A percentile compares a stretch with the other conserved stretches of the same genome.
phyloP scores from a whole-genome alignment of 2,888 invertebrate genomes.

The Hydraecia micacea region DNA sequence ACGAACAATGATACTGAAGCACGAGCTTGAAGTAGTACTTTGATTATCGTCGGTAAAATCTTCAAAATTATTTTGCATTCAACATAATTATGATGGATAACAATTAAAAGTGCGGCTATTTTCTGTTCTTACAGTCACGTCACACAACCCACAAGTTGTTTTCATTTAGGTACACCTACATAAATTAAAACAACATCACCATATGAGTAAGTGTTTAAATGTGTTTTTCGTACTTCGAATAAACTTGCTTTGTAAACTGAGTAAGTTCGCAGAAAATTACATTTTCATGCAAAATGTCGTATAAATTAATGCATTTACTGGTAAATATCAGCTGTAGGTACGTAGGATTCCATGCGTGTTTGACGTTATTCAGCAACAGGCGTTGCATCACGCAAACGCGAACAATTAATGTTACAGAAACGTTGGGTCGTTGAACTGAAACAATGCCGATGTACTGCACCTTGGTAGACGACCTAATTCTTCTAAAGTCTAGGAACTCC shows the following conservation, averaged over 20 bases:
- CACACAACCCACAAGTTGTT: background rate
- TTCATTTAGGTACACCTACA: slow-evolving; percentile 6
- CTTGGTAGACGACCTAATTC: slow-evolving; percentile 69
- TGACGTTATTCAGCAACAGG: slow-evolving; percentile 60
- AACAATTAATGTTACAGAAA: slow-evolving; percentile 74
- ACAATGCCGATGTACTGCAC: slow-evolving; percentile 67
- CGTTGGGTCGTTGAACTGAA: slow-evolving; percentile 73
- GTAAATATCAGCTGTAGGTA: slow-evolving; percentile 29
- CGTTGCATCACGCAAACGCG: slow-evolving; percentile 78
- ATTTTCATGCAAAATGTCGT: slow-evolving; percentile 15
- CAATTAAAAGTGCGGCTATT: background rate
- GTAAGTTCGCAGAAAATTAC: slow-evolving; percentile 23
- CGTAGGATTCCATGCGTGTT: slow-evolving; percentile 41
- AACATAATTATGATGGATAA: background rate
- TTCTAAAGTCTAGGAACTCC: slow-evolving; percentile 13
- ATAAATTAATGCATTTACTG: slow-evolving; percentile 37
- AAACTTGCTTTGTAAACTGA: no score
- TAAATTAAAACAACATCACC: background rate
- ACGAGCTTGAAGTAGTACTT: background rate
- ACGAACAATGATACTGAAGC: background rate
- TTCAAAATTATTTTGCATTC: background rate
- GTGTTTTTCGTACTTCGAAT: no score
- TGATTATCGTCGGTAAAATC: background rate
- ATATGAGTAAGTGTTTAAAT: no score
- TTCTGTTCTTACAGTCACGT: background rate